A percentile compares a stretch with the other conserved stretches of the same genome.
Evolutionary conservation across 1,140 invertebrate genomes (phyloP).

Genomic region (Mizuhopecten yessoensis): DNA sequence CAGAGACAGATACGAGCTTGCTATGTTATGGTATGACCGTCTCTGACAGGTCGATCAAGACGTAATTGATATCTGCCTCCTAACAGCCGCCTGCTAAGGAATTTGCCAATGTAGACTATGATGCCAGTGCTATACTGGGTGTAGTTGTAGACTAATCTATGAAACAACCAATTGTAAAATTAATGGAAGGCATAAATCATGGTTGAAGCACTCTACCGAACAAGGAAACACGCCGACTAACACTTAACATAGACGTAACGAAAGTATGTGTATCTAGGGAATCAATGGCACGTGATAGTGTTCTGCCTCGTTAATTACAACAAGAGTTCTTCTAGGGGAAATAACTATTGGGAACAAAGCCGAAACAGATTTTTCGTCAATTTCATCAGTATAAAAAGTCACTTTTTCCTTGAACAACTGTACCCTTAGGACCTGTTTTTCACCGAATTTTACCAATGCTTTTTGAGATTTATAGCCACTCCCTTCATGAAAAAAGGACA

Average conservation of each 20-base stretch:
- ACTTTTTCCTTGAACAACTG: neutral
- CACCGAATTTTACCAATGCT: neutral
- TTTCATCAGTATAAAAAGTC: conserved; percentile 10
- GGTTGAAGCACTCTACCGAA: neutral
- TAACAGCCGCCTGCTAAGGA: too few relatives aligned
- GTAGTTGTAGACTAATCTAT: neutral
- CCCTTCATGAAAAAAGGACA: neutral
- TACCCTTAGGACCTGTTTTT: neutral
- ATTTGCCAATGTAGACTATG: too few relatives aligned
- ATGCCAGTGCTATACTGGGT: neutral
- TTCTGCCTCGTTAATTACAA: neutral
- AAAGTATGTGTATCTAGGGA: neutral
- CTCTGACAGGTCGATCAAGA: too few relatives aligned
- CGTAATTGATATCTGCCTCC: too few relatives aligned
- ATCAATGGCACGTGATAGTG: conserved; percentile 15
- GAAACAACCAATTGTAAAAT: neutral
- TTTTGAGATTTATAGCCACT: neutral
- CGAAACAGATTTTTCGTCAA: neutral
- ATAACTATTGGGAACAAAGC: neutral
- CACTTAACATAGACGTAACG: conserved; percentile 14
- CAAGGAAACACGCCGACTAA: conserved; percentile 8
- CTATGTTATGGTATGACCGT: too few relatives aligned
- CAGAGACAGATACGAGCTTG: too few relatives aligned
- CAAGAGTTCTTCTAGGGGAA: neutral
- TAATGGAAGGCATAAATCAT: conserved; percentile 9